Conservation (phyloP, 2,113 vertebrate genomes). For the Poicephalus gulielmi region DNA sequence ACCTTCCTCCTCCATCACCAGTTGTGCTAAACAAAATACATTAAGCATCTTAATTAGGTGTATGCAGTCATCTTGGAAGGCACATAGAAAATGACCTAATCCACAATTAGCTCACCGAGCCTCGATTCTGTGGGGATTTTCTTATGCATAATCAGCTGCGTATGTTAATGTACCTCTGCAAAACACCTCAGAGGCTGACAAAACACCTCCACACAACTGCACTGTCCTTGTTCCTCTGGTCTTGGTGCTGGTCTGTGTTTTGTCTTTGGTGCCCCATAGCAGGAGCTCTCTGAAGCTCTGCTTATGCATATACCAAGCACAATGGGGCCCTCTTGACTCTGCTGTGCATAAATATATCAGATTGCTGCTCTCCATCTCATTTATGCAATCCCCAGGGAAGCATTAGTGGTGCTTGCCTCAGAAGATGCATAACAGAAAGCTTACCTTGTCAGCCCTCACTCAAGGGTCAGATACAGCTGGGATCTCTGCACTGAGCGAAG, state of each 20-base stretch:
- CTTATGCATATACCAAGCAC: not conserved
- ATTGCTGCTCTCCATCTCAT: not conserved
- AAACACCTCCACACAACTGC: not conserved
- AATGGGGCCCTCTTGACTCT: not conserved
- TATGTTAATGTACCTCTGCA: not conserved
- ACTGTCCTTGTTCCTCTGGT: not conserved
- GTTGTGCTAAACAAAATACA: slow-evolving; percentile 17
- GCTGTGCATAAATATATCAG: not conserved
- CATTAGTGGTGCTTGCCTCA: not conserved
- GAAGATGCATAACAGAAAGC: not conserved
- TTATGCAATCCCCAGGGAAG: not conserved
- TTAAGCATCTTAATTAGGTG: slow-evolving; percentile 18
- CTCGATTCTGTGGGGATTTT: slow-evolving; percentile 1
- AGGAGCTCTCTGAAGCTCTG: not conserved
- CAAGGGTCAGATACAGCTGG: not conserved
- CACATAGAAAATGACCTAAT: slow-evolving; percentile 38
- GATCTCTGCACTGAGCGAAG: not conserved
- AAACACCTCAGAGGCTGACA: not conserved
- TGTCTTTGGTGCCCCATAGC: not conserved
- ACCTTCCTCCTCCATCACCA: not conserved
- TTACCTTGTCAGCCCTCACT: not conserved
- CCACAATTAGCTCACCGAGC: not conserved
- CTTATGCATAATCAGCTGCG: not conserved
- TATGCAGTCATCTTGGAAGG: slow-evolving; percentile 44
- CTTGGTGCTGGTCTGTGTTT: accelerated